phyloP scores from a whole-genome alignment of 2,113 vertebrate genomes.

The human (Homo sapiens) region DNA sequence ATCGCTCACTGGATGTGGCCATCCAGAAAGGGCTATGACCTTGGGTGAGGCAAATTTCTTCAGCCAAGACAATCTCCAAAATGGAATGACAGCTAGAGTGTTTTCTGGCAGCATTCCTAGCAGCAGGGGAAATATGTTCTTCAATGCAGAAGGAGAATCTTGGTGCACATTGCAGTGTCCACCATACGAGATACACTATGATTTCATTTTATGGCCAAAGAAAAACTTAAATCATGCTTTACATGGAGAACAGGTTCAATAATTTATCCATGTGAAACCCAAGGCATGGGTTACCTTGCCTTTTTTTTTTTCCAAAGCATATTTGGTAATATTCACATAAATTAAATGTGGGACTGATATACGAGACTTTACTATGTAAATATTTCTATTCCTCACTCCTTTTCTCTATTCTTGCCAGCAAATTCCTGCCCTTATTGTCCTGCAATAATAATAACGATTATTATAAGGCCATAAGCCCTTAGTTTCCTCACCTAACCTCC shows the following conservation, averaged over 20 bases:
- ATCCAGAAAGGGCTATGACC: neutral
- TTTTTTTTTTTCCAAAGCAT: slow-evolving; percentile 1
- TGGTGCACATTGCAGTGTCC: neutral
- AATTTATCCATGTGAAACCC: neutral
- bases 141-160: neutral
- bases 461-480: neutral
- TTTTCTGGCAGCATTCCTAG: neutral
- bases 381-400: neutral
- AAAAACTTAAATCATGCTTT: slow-evolving; percentile 25
- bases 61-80: neutral
- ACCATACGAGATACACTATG: neutral
- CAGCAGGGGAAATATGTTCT: neutral
- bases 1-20: neutral
- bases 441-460: neutral
- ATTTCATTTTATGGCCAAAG: neutral
- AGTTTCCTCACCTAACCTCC: neutral
- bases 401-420: slow-evolving; percentile 24
- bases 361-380: slow-evolving; percentile 32
- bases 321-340: slow-evolving; percentile 33
- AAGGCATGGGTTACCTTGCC: slow-evolving; percentile 12
- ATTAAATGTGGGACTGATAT: slow-evolving; percentile 34
- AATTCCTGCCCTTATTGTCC: neutral
- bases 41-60: neutral
- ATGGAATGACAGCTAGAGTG: neutral
- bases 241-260: slow-evolving; percentile 32